Conservation (phyloP, 2,888 invertebrate species). For the Andrena bicolor region DNA sequence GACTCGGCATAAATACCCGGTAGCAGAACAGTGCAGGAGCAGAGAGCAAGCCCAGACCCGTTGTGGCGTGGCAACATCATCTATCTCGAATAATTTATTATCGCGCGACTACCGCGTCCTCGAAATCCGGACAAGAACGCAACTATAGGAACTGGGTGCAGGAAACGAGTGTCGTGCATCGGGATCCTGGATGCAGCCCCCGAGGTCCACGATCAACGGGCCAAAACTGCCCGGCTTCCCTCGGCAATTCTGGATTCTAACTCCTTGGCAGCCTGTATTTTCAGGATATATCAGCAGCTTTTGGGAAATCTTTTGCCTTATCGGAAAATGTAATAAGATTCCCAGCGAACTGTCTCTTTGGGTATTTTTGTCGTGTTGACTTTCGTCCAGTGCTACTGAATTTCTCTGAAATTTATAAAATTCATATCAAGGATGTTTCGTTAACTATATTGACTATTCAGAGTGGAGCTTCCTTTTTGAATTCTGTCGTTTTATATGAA, state of each 20-base stretch:
- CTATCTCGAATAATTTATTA: slow-evolving; percentile 85
- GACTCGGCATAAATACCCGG: slow-evolving; percentile 85
- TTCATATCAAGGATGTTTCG: background rate
- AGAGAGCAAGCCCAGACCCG: slow-evolving; percentile 83
- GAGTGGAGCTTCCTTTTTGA: too few relatives aligned
- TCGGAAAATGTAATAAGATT: background rate
- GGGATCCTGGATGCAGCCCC: slow-evolving; percentile 49
- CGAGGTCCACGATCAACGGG: slow-evolving; percentile 15
- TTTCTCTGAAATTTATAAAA: background rate
- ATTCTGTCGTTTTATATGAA: too few relatives aligned
- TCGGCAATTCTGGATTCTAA: background rate
- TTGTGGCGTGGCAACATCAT: slow-evolving; percentile 85
- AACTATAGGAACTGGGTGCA: slow-evolving; percentile 78
- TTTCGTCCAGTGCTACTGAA: background rate
- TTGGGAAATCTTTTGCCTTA: background rate
- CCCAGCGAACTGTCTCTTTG: background rate
- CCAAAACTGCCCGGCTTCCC: slow-evolving; percentile 4
- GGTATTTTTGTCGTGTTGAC: background rate
- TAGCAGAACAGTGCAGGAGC: slow-evolving; percentile 82
- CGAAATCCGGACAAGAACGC: slow-evolving; percentile 83
- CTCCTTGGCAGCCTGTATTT: background rate
- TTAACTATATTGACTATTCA: too few relatives aligned
- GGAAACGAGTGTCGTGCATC: slow-evolving; percentile 76
- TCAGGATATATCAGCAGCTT: background rate
- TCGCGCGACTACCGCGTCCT: slow-evolving; percentile 81